Base-by-base conservation (phyloP, 2,888 invertebrate species). In the Cylloceria caligata region DNA sequence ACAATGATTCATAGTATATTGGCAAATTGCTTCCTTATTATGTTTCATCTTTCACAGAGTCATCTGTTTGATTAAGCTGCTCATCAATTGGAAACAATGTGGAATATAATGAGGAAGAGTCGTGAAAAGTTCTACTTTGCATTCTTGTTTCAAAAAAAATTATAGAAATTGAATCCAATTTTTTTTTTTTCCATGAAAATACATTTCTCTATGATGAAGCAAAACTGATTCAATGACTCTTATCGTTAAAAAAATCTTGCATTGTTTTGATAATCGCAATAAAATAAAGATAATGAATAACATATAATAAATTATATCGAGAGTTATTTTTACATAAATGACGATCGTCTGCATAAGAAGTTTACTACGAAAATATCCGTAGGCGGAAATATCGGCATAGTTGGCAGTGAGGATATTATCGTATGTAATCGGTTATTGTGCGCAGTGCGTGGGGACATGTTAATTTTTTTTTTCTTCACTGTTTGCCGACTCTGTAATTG, bases 401-500 rank as follows among this genome's bases (percentile, higher is more conserved):
- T 52, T 68, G 75, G 79, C 79, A 68, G 68, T 80, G 79, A n/a
- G 79, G 68, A 77, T 81, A 77, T 81, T 83, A 84, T 80, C 82
- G 76, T 16, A 72, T 39, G 74, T 80, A 85, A 85, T 85, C 82
- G 72, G 85, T 85, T 85, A 85, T 85, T 81, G 84, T 84, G 74
- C 80, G 72, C 69, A 65, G 64, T 79, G 81, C 79, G 81, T 76
- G 82, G 75, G 72, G 74, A 75, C 80, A 85, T 85, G 85, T 80
- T 80, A 85, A 84, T 85, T 74, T 64, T 64, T 65, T 60, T 34
- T 24, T 16, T 16, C 27, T 57, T 57, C 39, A 69, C 30, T 80
- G 80, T 84, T 83, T 78, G 80, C 72, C 72, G 76, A 83, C 83
- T 83, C 76, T 81, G 83, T 85, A 85, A 85, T 85, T 85, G 83